Evolutionary conservation across 1,140 invertebrate species (phyloP), one percentile per base, ranked within the genome.

Genomic region (Parapsyche elsis): DNA sequence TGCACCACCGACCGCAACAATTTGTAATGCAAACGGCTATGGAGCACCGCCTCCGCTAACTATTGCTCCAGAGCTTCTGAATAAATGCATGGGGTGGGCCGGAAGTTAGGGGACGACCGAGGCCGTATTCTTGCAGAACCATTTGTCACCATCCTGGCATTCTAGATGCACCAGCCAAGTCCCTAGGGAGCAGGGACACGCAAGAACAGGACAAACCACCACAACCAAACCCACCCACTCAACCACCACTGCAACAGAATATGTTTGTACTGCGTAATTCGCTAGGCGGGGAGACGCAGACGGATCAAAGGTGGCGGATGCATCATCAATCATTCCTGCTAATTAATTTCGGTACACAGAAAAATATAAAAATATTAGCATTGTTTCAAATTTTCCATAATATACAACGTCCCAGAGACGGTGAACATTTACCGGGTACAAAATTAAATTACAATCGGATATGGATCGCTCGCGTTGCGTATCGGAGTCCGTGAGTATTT

Each of bases 81-180:
- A 73, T 73, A 73, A 73, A 73, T 73, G 30, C 71, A 73, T 73
- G 24, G 14, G 46, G 71, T 38, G 64, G 64, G n/a, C 21, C 59
- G 49, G 49, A 16, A 14, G 59, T 16, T 2, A 14, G 49, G 12
- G 10, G 49, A 14, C 10, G 49, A 53, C 49, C 59, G 64, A 67
- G 24, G 64, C 24, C 12, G 71, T 16, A 21, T 38, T 71, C 67
- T 46, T 21, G 38, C 71, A 73, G 44, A 23, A 73, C 71, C 71
- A 73, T 73, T 73, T 73, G 71, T 73, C 71, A 73, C 71, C 24
- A 19, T 23, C 38, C 10, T 67, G 64, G 57, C 9, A 9, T 61
- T 19, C 21, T 16, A 21, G 57, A 38, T 38, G 30, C 30, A 38
- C 30, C 30, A 7, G 30, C 2, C 30, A 4, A 38, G 57, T 71